A percentile compares a stretch with the other conserved stretches of the same genome.
Evolutionary conservation across 1,140 invertebrate species (phyloP).

Genomic region (Whitmania pigra): DNA sequence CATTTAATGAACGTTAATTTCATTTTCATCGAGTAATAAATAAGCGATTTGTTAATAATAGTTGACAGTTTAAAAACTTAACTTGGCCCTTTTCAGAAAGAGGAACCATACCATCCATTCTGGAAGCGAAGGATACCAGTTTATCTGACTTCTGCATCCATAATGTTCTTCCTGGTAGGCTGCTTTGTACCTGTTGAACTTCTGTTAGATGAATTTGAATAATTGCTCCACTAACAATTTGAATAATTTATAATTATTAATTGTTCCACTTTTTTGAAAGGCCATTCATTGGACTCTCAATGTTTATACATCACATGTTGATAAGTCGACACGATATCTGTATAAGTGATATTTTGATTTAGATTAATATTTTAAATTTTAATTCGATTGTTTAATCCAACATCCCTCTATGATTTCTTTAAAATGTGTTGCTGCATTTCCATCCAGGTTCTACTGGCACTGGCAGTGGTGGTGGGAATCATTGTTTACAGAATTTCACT

Average conservation of each 20-base stretch:
- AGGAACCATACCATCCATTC: conserved; percentile 67
- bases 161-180: conserved; percentile 56
- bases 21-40: neutral
- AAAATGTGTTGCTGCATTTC: neutral
- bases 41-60: neutral
- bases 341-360: no score
- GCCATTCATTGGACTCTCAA: no score
- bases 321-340: no score
- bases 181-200: neutral
- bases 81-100: conserved; percentile 45
- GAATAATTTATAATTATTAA: no score
- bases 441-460: conserved; percentile 62
- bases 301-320: no score
- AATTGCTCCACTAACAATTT: no score
- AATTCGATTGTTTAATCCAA: no score
- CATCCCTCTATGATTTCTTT: neutral
- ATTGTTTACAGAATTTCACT: conserved; percentile 80
- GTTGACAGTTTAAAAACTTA: neutral
- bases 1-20: neutral
- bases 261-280: no score
- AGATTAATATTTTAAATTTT: no score
- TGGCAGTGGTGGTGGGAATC: conserved; percentile 73
- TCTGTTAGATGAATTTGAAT: no score
- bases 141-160: conserved; percentile 61
- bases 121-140: conserved; percentile 61